Percentiles rank a stretch among this genome's conserved stretches.
phyloP scores from a whole-genome alignment of 2,113 vertebrate species.

The Anolis carolinensis region DNA sequence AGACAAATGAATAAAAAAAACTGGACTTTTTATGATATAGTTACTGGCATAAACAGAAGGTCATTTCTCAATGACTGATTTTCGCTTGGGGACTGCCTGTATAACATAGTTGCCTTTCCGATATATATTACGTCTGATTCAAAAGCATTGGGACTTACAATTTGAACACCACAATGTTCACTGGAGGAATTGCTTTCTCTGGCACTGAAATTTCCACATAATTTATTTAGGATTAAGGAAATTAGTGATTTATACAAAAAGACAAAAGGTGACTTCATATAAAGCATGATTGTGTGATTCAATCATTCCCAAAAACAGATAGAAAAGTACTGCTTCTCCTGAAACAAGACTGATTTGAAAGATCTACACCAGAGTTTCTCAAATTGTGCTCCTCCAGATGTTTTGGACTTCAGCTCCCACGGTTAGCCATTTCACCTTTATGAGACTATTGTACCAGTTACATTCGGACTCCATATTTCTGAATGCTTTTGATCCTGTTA shows the following conservation, averaged over 20 bases:
- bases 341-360: neutral
- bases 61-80: neutral
- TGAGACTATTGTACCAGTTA: neutral
- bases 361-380: neutral
- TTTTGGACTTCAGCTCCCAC: too few relatives aligned
- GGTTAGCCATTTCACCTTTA: neutral
- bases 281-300: neutral
- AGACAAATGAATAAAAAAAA: neutral
- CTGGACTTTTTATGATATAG: neutral
- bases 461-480: neutral
- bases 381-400: too few relatives aligned
- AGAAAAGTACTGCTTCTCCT: neutral
- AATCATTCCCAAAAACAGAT: neutral
- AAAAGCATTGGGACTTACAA: neutral
- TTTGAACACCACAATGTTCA: neutral
- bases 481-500: slow-evolving; percentile 32
- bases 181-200: too few relatives aligned
- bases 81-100: too few relatives aligned
- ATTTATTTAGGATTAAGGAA: neutral
- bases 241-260: neutral
- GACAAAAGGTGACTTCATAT: neutral
- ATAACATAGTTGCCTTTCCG: neutral
- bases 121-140: neutral
- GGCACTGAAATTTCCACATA: neutral
- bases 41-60: neutral